Base-by-base conservation (phyloP, 1,140 invertebrate species). In the Tetramorium alpestre region DNA sequence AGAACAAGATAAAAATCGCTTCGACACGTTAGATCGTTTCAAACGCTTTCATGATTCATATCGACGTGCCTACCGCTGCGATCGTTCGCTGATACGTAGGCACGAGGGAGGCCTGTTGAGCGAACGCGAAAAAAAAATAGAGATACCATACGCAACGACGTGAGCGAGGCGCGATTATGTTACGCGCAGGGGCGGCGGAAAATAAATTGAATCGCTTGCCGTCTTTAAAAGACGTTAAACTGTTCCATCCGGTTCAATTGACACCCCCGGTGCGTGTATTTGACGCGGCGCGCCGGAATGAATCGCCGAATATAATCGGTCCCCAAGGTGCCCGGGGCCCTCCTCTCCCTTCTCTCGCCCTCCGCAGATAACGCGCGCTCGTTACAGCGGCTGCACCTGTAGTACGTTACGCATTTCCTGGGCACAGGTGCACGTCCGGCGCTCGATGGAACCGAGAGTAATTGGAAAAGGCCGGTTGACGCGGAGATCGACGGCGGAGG, bases 241-340 rank as follows among this genome's bases (percentile, higher is more conserved):
- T 94, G 93, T 94, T 93, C 91, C 93, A 92, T 95, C 93, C 94
- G 94, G 94, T 93, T 94, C 91, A 94, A 95, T 94, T 94, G 91
- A 88, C 87, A 94, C 90, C 93, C 92, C 90, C 82, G 80, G 78
- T 75, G 80, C 64, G 60, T 73, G 54, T 58, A 85, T 81, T 86
- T 89, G 88, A 77, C 33, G 75, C 49, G 84, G 86, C 91, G 89
- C 87, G 51, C 41, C 51, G 38, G 88, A 92, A 93, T 93, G 91
- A 93, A 93, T 93, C 90, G 86, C 87, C 91, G 90, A 93, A 92
- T 91, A 91, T 91, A 92, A 92, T 92, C 88, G 82, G 72, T 54
- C 75, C 44, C 84, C 87, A 69, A 89, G 90, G 77, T 86, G 64
- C 56, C 22, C 62, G 44, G 8, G 44, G 8, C 13, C 38, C 28